Conservation (phyloP, 2,888 invertebrate species). For the Orthosia incerta region DNA sequence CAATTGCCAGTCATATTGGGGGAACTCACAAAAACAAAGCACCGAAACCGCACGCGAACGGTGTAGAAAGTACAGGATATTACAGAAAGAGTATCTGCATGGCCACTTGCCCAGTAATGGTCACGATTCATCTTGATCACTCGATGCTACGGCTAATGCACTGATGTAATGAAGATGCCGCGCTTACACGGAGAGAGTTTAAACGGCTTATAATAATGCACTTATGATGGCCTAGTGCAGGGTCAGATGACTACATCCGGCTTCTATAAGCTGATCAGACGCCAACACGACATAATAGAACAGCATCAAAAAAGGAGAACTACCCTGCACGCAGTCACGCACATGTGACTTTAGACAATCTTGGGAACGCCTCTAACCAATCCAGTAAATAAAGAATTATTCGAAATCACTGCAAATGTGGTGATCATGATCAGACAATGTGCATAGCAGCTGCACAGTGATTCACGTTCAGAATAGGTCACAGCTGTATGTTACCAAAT, state of each 20-base stretch:
- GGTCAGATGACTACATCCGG: background rate
- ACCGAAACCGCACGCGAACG: slow-evolving; percentile 8
- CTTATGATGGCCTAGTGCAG: background rate
- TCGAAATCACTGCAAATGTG: background rate
- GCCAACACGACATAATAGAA: background rate
- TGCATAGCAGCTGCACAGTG: slow-evolving; percentile 25
- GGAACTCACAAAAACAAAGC: slow-evolving; percentile 17
- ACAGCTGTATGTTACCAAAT: slow-evolving; percentile 36
- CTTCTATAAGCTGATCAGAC: background rate
- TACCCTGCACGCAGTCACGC: background rate
- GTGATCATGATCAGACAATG: slow-evolving; percentile 1
- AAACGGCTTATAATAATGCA: slow-evolving; percentile 8
- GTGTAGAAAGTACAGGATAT: slow-evolving; percentile 22
- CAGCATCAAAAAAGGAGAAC: no score
- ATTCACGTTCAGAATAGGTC: slow-evolving; percentile 7
- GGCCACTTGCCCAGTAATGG: slow-evolving; percentile 15
- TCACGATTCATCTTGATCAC: slow-evolving; percentile 33
- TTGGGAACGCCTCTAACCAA: background rate
- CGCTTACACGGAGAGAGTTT: slow-evolving; percentile 8
- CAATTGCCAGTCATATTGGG: background rate
- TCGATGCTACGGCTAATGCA: slow-evolving; percentile 12
- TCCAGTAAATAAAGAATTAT: background rate
- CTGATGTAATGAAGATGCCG: background rate
- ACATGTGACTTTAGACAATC: background rate
- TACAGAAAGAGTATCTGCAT: slow-evolving; percentile 23